A percentile compares a stretch with the other conserved stretches of the same genome.
Conservation (phyloP, 2,888 invertebrate genomes). For the Macrophya alboannulata region DNA sequence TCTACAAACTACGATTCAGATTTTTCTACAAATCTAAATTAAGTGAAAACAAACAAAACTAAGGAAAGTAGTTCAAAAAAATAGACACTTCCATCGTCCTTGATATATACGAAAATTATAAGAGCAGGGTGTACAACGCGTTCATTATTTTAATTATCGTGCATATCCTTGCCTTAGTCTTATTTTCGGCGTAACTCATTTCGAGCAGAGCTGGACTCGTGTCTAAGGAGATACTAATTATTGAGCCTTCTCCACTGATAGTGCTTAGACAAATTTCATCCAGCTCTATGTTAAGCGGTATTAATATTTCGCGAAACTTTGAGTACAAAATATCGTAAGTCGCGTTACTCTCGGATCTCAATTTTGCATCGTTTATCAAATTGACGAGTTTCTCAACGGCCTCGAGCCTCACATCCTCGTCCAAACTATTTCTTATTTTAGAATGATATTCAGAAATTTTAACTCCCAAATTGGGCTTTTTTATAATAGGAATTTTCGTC, state of each 20-base stretch:
- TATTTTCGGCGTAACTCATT: constrained; percentile 61
- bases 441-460: constrained; percentile 71
- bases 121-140: background rate
- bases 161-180: constrained; percentile 58
- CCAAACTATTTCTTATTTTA: constrained; percentile 64
- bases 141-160: constrained; percentile 60
- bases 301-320: constrained; percentile 58
- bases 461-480: constrained; percentile 72
- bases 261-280: constrained; percentile 16
- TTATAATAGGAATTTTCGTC: constrained; percentile 61
- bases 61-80: background rate
- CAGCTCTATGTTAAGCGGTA: constrained; percentile 61
- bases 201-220: constrained; percentile 68
- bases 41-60: background rate
- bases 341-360: background rate
- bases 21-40: no score
- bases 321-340: constrained; percentile 14
- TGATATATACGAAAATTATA: constrained; percentile 17
- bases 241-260: background rate
- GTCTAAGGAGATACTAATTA: constrained; percentile 64
- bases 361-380: constrained; percentile 33
- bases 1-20: background rate
- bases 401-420: constrained; percentile 58
- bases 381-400: constrained; percentile 11
- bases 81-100: background rate